phyloP scores from a whole-genome alignment of 2,797 vertebrate genomes.

The Amblyraja radiata region DNA sequence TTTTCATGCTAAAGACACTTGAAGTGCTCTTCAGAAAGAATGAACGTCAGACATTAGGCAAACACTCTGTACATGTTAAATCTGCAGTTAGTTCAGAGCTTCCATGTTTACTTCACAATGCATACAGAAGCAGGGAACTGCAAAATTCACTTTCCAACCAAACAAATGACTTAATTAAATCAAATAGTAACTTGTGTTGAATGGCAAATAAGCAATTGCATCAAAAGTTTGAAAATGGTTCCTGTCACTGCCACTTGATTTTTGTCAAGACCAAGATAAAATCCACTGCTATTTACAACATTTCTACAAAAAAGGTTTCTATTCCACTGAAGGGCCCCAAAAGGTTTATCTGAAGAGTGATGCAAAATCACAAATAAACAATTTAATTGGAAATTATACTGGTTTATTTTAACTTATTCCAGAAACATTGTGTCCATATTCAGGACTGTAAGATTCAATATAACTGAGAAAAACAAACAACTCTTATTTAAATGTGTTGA shows the following conservation, averaged over 20 bases:
- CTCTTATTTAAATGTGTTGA: neutral
- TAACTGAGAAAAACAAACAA: neutral
- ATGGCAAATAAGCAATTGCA: neutral
- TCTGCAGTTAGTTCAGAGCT: neutral
- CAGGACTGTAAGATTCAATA: neutral
- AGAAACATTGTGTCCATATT: neutral
- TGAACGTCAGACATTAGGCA: neutral
- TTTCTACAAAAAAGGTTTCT: neutral
- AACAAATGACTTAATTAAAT: neutral
- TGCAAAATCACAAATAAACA: neutral
- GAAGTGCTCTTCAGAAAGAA: neutral
- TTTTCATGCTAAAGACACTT: neutral
- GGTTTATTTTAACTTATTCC: neutral
- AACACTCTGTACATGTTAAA: neutral
- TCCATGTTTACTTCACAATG: neutral
- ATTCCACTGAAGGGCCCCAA: neutral
- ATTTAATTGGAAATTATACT: neutral
- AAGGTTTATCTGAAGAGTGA: neutral
- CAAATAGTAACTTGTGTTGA: neutral
- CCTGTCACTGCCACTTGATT: neutral
- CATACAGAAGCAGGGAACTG: neutral
- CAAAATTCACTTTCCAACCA: neutral
- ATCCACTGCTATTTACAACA: neutral
- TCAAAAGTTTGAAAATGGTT: neutral
- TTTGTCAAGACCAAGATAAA: neutral